Evolutionary conservation across 2,113 vertebrate genomes (phyloP).

Genomic region (Tragelaphus imberbis): DNA sequence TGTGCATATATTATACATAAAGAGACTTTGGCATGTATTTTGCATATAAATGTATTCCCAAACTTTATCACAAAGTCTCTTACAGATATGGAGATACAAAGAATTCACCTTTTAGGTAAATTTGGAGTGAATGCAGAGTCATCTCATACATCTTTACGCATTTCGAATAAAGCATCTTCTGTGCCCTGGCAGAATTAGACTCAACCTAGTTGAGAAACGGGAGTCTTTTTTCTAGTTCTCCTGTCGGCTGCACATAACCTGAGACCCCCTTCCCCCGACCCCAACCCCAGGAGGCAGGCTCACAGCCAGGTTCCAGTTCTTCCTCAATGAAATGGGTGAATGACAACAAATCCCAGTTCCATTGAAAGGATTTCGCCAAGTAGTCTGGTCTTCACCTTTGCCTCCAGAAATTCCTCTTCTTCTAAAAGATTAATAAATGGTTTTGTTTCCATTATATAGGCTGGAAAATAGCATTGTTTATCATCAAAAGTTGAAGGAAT

Average conservation of each 20-base stretch:
- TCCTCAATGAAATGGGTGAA: neutral
- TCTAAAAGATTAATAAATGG: neutral
- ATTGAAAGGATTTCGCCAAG: neutral
- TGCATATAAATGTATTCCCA: neutral
- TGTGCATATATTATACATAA: neutral
- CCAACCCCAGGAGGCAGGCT: too few relatives aligned
- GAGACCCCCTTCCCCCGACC: fast-evolving
- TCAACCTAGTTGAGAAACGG: neutral
- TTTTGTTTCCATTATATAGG: neutral
- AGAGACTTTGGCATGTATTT: neutral
- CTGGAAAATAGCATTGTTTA: neutral
- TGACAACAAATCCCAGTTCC: too few relatives aligned
- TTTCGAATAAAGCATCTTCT: neutral
- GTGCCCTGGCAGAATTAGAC: neutral
- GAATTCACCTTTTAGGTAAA: neutral
- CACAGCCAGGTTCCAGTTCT: fast-evolving
- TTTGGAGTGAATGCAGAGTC: neutral
- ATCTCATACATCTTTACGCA: neutral
- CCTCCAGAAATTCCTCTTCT: neutral
- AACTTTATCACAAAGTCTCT: neutral
- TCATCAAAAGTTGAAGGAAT: neutral
- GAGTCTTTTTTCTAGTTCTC: neutral
- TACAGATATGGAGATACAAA: neutral
- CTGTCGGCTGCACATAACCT: neutral
- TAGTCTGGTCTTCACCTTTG: neutral